phyloP scores from a whole-genome alignment of 2,797 vertebrate genomes.

The Morelia viridis region DNA sequence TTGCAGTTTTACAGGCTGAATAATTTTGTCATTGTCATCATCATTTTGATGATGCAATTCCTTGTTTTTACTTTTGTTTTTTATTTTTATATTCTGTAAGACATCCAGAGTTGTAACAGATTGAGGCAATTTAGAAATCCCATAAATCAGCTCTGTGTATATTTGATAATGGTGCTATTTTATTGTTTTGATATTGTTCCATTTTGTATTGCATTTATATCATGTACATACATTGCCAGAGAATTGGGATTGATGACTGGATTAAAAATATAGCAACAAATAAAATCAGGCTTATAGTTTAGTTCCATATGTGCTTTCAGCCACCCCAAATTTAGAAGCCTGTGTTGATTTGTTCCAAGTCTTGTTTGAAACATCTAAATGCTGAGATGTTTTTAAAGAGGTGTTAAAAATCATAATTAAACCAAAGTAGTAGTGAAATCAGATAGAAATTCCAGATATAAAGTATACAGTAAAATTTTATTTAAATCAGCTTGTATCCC shows the following conservation, averaged over 20 bases:
- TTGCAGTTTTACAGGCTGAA: neutral
- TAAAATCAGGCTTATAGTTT: neutral
- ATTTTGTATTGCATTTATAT: neutral
- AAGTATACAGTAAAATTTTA: too few relatives aligned
- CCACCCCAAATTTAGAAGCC: neutral
- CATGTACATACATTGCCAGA: neutral
- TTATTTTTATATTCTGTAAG: neutral
- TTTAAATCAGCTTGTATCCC: neutral
- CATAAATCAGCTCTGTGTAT: neutral
- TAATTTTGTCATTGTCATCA: neutral
- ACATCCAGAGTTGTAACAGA: neutral
- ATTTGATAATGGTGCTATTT: neutral
- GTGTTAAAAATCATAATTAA: neutral
- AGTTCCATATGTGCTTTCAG: neutral
- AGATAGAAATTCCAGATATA: neutral
- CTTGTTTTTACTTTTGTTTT: neutral
- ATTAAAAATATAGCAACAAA: neutral
- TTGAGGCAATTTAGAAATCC: neutral
- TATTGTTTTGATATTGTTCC: neutral
- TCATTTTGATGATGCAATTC: neutral
- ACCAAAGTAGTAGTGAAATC: neutral
- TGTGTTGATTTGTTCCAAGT: slow-evolving; percentile 20
- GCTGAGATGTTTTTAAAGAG: neutral
- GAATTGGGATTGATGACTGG: neutral
- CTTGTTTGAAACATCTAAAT: neutral